Evolutionary conservation across 2,888 invertebrate species (phyloP).

Genomic region (Clepsis dumicolana): DNA sequence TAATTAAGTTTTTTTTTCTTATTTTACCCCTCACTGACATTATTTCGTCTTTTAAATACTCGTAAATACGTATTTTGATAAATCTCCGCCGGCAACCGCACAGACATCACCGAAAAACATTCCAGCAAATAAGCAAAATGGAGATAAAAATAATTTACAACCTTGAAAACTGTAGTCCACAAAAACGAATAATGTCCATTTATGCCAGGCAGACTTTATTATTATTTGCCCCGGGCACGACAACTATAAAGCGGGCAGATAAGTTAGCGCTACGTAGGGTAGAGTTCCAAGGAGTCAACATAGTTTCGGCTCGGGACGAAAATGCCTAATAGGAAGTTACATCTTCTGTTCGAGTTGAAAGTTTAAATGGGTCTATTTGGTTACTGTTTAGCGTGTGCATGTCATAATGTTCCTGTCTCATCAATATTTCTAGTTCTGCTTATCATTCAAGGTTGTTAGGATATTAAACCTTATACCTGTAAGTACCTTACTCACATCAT

Average conservation of each 20-base stretch:
- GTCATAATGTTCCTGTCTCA: no score
- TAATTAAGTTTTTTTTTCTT: no score
- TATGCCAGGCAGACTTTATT: constrained; percentile 65
- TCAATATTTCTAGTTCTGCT: neutral
- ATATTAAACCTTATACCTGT: no score
- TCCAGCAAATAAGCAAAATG: constrained; percentile 24
- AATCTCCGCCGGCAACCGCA: neutral
- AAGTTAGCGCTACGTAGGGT: constrained; percentile 55
- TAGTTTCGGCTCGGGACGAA: constrained; percentile 16
- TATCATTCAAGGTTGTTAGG: neutral
- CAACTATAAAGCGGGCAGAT: constrained; percentile 67
- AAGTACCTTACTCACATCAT: neutral
- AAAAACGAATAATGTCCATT: constrained; percentile 61
- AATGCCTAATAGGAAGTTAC: constrained; percentile 13
- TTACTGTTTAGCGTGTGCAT: neutral
- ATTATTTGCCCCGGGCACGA: constrained; percentile 71
- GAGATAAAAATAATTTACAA: constrained; percentile 54
- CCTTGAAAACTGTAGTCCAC: constrained; percentile 55
- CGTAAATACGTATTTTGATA: neutral
- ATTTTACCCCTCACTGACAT: neutral
- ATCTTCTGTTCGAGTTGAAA: neutral
- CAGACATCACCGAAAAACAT: constrained; percentile 21
- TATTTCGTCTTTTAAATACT: neutral
- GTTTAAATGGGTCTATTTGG: constrained; percentile 4
- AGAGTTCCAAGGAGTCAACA: constrained; percentile 43